These are phyloP conservation scores for Stenopsyche tienmushanensis DNA, from an alignment of 1,140 invertebrate species.

Conservation along the genomic window DNA sequence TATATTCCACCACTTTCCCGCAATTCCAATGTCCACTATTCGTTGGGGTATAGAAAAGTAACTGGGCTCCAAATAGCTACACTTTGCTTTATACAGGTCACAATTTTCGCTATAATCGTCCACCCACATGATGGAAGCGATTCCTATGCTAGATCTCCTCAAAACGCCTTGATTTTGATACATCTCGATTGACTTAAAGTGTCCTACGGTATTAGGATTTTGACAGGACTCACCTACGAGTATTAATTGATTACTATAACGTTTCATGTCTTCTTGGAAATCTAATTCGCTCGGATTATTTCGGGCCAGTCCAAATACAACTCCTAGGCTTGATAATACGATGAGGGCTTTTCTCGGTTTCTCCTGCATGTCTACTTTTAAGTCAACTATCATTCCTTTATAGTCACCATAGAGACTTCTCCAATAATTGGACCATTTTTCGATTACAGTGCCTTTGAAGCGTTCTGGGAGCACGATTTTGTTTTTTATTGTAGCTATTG, in stretches of 20 bases:
- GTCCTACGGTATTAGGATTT: conserved; percentile 65
- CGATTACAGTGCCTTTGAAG: conserved; percentile 63
- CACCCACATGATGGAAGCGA: conserved; percentile 74
- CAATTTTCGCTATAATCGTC: conserved; percentile 67
- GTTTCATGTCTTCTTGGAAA: conserved; percentile 62
- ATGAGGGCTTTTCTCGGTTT: conserved; percentile 58
- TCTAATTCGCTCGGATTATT: conserved; percentile 67
- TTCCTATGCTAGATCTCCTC: conserved; percentile 64
- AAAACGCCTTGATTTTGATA: conserved; percentile 68
- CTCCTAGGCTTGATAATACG: conserved; percentile 51
- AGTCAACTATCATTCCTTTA: conserved; percentile 58
- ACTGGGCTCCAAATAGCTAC: conserved; percentile 67
- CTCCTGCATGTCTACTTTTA: conserved; percentile 58
- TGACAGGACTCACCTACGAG: conserved; percentile 64
- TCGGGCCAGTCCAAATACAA: conserved; percentile 50
- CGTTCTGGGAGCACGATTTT: conserved; percentile 53
- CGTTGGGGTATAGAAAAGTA: conserved; percentile 61
- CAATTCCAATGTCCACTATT: conserved; percentile 77
- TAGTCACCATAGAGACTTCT: conserved; percentile 63
- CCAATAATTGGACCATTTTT: conserved; percentile 66
- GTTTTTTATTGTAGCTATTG: conserved; percentile 18
- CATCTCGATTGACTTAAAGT: conserved; percentile 64
- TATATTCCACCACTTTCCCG: conserved; percentile 72
- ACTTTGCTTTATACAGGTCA: conserved; percentile 69
- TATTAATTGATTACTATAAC: conserved; percentile 63